phyloP scores from a whole-genome alignment of 2,888 invertebrate species.

The Cataglyphis cursor region DNA sequence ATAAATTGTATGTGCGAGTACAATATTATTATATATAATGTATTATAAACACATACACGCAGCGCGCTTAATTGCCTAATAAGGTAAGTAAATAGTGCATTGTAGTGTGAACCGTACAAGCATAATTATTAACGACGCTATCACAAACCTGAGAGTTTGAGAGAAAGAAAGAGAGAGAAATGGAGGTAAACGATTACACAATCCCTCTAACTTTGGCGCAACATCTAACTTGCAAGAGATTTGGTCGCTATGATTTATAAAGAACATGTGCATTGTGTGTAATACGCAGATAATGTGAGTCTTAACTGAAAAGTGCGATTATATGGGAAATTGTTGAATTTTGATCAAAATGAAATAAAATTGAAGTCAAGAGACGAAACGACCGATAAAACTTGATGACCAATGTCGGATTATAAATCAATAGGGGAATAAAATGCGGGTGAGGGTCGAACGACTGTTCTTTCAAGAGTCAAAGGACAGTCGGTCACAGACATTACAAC shows the following conservation, averaged over 20 bases:
- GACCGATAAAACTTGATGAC: background rate
- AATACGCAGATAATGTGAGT: constrained; percentile 24
- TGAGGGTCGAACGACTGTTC: constrained; percentile 22
- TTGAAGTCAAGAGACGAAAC: constrained; percentile 26
- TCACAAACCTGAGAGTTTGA: constrained; percentile 79
- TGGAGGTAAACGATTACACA: background rate
- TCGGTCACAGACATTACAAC: constrained; percentile 32
- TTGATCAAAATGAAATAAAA: constrained; percentile 25
- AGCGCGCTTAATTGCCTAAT: constrained; percentile 36
- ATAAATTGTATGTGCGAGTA: constrained; percentile 54
- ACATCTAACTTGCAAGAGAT: constrained; percentile 46
- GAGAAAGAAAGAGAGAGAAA: constrained; percentile 32
- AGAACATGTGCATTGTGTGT: constrained; percentile 21
- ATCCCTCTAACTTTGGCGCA: constrained; percentile 32
- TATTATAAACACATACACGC: constrained; percentile 20
- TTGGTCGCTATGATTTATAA: constrained; percentile 29
- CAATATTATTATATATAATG: constrained; percentile 16
- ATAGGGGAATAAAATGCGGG: constrained; percentile 31
- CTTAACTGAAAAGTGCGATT: constrained; percentile 28
- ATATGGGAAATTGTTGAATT: constrained; percentile 6
- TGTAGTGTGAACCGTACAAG: constrained; percentile 39
- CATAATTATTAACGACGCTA: constrained; percentile 50
- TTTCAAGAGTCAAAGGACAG: constrained; percentile 33
- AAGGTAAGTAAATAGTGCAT: constrained; percentile 53
- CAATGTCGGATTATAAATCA: constrained; percentile 28